phyloP scores from a whole-genome alignment of 1,140 invertebrate genomes.

The Psilanteris sp. region DNA sequence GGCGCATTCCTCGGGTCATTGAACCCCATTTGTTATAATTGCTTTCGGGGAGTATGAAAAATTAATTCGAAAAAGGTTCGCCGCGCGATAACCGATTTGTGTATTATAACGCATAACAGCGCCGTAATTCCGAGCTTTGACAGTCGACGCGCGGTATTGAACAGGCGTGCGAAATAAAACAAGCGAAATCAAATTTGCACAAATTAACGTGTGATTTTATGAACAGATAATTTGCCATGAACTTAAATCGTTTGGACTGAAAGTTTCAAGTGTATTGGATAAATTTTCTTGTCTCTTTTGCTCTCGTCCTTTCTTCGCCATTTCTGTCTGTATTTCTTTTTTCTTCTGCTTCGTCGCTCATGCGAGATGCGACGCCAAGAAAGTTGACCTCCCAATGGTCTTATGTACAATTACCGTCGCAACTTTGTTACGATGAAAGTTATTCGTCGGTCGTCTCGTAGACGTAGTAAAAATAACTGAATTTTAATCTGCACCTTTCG shows the following conservation, averaged over 20 bases:
- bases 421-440: conserved; percentile 33
- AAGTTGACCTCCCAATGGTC: conserved; percentile 32
- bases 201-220: conserved; percentile 16
- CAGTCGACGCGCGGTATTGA: too few relatives aligned
- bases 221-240: conserved; percentile 9
- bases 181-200: conserved; percentile 9
- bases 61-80: background rate
- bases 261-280: conserved; percentile 15
- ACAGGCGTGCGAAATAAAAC: conserved; percentile 1
- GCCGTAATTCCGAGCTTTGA: background rate
- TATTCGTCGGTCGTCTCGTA: conserved; percentile 3
- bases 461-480: conserved; percentile 13
- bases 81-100: too few relatives aligned
- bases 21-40: conserved; percentile 39
- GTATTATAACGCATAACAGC: too few relatives aligned
- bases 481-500: conserved; percentile 10
- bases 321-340: too few relatives aligned
- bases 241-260: conserved; percentile 5
- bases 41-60: conserved; percentile 4
- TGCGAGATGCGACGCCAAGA: conserved; percentile 12
- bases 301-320: too few relatives aligned
- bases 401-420: conserved; percentile 27
- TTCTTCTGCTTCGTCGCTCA: background rate
- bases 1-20: conserved; percentile 22
- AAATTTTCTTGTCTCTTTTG: background rate